phyloP scores from a whole-genome alignment of 1,140 invertebrate species.

The Nasonia giraulti region DNA sequence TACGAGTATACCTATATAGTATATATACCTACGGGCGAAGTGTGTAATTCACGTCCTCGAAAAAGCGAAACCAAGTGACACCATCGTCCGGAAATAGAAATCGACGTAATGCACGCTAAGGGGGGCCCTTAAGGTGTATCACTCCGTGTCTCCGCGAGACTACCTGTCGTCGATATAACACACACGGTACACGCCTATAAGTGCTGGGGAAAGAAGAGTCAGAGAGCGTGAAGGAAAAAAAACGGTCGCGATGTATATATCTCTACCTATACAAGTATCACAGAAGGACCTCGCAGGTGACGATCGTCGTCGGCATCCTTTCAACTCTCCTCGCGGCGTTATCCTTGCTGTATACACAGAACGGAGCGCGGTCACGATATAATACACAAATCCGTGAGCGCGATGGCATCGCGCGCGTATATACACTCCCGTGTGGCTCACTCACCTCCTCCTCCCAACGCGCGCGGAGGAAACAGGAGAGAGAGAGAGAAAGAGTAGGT shows the following conservation, averaged over 20 bases:
- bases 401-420: no score
- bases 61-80: conserved; percentile 52
- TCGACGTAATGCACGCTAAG: no score
- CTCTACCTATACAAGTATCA: no score
- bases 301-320: neutral
- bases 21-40: neutral
- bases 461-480: conserved; percentile 5
- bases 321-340: neutral
- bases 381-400: neutral
- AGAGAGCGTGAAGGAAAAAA: no score
- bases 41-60: conserved; percentile 26
- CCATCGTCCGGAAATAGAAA: conserved; percentile 55
- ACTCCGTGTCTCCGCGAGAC: neutral
- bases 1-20: neutral
- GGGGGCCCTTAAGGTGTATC: neutral
- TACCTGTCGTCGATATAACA: no score
- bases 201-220: no score
- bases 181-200: conserved; percentile 3
- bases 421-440: neutral
- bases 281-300: neutral
- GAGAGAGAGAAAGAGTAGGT: conserved; percentile 50
- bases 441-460: neutral
- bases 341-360: neutral
- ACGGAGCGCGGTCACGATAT: neutral
- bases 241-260: no score